These are phyloP conservation scores for Chrysocyon brachyurus DNA, from an alignment of 2,797 vertebrate genomes.

Conservation along the genomic window DNA sequence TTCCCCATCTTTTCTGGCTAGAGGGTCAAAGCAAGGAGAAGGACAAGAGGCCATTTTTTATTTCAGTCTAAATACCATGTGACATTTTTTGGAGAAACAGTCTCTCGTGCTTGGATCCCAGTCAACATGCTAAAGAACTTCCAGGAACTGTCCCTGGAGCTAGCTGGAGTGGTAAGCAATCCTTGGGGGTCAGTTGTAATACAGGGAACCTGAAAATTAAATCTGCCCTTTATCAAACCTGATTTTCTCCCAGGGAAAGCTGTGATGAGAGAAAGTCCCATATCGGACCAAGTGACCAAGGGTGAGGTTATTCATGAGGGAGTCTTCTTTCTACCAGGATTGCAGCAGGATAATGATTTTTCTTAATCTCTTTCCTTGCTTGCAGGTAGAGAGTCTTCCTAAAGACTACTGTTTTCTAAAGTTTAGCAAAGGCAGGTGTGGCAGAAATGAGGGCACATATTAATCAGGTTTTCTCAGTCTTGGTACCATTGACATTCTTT, in stretches of 20 bases:
- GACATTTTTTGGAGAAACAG: conserved; percentile 88
- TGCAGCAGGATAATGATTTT: conserved; percentile 34
- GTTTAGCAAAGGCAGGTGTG: conserved; percentile 5
- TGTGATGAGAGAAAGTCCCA: neutral
- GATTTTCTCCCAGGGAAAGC: neutral
- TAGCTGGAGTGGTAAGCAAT: conserved; percentile 80
- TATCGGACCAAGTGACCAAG: conserved; percentile 6
- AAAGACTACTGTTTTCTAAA: conserved; percentile 44
- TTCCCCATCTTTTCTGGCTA: neutral
- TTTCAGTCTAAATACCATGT: conserved; percentile 89
- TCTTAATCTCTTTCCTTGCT: neutral
- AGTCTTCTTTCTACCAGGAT: neutral
- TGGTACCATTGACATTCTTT: neutral
- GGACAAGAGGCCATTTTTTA: conserved; percentile 44
- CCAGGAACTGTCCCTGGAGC: conserved; percentile 77
- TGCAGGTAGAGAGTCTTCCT: neutral
- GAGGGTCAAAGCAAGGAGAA: conserved; percentile 25
- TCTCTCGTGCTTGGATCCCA: conserved; percentile 88
- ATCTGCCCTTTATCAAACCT: conserved; percentile 41
- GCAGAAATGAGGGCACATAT: neutral
- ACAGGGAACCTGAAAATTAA: conserved; percentile 6
- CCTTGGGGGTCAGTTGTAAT: neutral
- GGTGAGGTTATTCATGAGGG: neutral
- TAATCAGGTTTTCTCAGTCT: conserved; percentile 49
- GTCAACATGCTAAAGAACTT: conserved; percentile 86